These are phyloP conservation scores for Drosophila bocki DNA, from an alignment of 1,140 invertebrate genomes.

Conservation along the genomic window DNA sequence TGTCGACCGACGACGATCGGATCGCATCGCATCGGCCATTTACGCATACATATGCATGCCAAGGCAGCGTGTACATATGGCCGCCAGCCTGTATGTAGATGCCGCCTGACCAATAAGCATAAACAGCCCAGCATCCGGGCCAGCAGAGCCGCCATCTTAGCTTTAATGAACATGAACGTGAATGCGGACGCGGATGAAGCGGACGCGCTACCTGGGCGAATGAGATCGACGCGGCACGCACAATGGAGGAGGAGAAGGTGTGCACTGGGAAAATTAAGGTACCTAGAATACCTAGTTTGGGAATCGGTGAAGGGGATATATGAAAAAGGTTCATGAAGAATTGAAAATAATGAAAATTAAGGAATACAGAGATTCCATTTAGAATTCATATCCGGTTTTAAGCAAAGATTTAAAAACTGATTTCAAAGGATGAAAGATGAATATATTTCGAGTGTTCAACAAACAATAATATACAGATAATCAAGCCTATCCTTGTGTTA, in stretches of 20 bases:
- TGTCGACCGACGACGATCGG: slow-evolving; percentile 28
- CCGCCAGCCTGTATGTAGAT: slow-evolving; percentile 46
- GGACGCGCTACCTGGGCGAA: slow-evolving; percentile 62
- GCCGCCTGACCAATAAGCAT: slow-evolving; percentile 80
- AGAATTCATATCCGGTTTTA: no score
- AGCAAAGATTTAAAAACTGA: no score
- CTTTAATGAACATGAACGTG: slow-evolving; percentile 69
- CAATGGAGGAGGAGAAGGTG: slow-evolving; percentile 12
- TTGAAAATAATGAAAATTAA: background rate
- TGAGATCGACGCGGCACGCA: slow-evolving; percentile 55
- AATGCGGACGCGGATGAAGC: slow-evolving; percentile 13
- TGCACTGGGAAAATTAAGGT: background rate
- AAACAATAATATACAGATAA: no score
- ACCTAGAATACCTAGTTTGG: no score
- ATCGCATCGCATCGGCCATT: slow-evolving; percentile 45
- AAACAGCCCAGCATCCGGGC: slow-evolving; percentile 80
- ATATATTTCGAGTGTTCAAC: no score
- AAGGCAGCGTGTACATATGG: slow-evolving; percentile 5
- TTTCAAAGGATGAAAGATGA: no score
- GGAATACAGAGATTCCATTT: background rate
- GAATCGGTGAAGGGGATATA: fast-evolving
- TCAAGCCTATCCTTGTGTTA: no score
- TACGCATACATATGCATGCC: slow-evolving; percentile 70
- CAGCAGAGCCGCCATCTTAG: slow-evolving; percentile 72
- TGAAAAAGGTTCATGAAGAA: background rate